Evolutionary conservation across 2,888 invertebrate species (phyloP), one percentile per base, ranked within the genome.

Genomic region (Pterostichus madidus): DNA sequence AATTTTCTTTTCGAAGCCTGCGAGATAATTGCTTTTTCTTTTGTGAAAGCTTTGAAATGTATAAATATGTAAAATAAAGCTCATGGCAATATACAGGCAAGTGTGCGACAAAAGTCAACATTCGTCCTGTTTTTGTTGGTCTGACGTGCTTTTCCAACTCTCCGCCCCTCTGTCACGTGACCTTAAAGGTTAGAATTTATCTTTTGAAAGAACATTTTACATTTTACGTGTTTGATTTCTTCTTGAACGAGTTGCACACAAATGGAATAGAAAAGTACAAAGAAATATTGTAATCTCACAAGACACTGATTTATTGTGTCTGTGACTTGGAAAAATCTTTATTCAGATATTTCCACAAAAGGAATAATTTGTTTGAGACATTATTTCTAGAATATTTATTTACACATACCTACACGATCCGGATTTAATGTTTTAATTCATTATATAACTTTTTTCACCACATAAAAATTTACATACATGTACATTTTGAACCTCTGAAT

Each of bases 181-280:
- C 32, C 59, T 64, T 64, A 24, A 10, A 64, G 64, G 64, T 64
- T 64, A 64, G 35, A 64, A 64, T 64, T 35, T 64, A 64, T 64
- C 64, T 64, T 64, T 64, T 64, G 35, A 64, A 64, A 13, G 35
- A 64, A 35, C 32, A 35, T 64, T 64, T 49, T 49, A 49, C 49
- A 49, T 49, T 49, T 64, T 64, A 39, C 64, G 64, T 64, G 64
- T 64, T 64, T 35, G 64, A 64, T 64, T 64, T 35, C 64, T 64
- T 32, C 35, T 64, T 64, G 35, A 35, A 64, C 32, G 64, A 64
- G 6, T 39, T 64, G 64, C 64, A 32, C 61, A 32, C 35, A 35
- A 35, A 32, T 64, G n/a, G 35, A 64, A 64, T 64, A 64, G 24
- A 64, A 35, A 64, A 64, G 35, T 64, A 35, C 59, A 59, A 24